Conservation (phyloP, 2,888 invertebrate genomes). For the Sarcophaga caerulescens region DNA sequence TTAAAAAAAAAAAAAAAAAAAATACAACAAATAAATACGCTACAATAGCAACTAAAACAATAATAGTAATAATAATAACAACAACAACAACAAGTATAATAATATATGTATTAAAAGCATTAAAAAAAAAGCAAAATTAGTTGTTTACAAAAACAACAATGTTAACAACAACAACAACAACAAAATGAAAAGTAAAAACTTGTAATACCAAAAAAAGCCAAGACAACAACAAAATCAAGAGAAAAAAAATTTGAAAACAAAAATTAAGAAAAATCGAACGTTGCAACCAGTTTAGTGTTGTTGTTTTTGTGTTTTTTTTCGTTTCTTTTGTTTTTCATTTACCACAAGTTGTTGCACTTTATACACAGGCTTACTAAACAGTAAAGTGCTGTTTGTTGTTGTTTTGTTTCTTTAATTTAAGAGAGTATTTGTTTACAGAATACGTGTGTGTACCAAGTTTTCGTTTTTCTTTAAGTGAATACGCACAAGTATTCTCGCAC, state of each 20-base stretch:
- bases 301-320: constrained; percentile 42
- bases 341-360: constrained; percentile 69
- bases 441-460: too few relatives aligned
- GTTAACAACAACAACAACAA: background rate
- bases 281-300: constrained; percentile 58
- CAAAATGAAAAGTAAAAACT: constrained; percentile 64
- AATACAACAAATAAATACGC: too few relatives aligned
- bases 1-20: too few relatives aligned
- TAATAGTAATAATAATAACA: background rate
- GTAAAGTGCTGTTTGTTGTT: background rate
- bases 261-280: constrained; percentile 30
- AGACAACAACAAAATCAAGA: constrained; percentile 38
- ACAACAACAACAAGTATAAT: constrained; percentile 13
- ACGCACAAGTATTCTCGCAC: too few relatives aligned
- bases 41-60: background rate
- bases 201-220: constrained; percentile 64
- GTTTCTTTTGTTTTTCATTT: constrained; percentile 20
- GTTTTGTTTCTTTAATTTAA: constrained; percentile 24
- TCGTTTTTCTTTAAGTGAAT: too few relatives aligned
- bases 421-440: too few relatives aligned
- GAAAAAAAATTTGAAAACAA: constrained; percentile 40
- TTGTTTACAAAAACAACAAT: constrained; percentile 42
- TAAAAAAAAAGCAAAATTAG: constrained; percentile 27
- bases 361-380: constrained; percentile 23
- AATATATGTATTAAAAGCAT: background rate